Evolutionary conservation across 92 coral and sea anemone genomes (phyloP).

Genomic region (Zoanthus solanderi): DNA sequence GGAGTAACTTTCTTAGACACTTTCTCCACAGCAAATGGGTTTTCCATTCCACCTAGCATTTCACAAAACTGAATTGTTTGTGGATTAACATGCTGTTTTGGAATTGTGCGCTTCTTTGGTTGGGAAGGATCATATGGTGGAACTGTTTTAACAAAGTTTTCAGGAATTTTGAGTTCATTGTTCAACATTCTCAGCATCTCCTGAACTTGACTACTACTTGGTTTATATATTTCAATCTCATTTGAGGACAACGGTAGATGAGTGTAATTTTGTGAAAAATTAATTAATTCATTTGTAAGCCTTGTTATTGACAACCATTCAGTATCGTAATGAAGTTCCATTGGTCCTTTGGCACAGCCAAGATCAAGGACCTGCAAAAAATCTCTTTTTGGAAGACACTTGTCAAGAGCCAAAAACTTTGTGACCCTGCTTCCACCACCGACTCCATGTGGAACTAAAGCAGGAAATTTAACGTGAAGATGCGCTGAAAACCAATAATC

Average conservation of each 20-base stretch:
- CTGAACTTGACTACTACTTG: slow-evolving; percentile 63
- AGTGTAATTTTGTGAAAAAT: slow-evolving; percentile 61
- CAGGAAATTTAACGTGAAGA: slow-evolving; percentile 94
- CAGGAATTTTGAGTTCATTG: slow-evolving; percentile 70
- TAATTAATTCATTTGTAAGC: slow-evolving; percentile 77
- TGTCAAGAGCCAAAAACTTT: slow-evolving; percentile 94
- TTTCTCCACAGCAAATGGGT: slow-evolving; percentile 65
- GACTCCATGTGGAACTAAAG: slow-evolving; percentile 72
- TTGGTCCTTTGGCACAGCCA: slow-evolving; percentile 80
- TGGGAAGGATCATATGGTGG: slow-evolving; percentile 72
- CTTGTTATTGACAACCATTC: slow-evolving; percentile 93
- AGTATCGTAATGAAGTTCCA: slow-evolving; percentile 84
- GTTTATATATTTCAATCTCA: slow-evolving; percentile 69
- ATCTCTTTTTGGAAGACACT: slow-evolving; percentile 92
- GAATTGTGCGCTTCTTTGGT: slow-evolving; percentile 62
- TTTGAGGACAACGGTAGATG: slow-evolving; percentile 68
- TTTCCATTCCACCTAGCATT: slow-evolving; percentile 76
- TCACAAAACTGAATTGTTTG: slow-evolving; percentile 85
- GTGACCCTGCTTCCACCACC: slow-evolving; percentile 62
- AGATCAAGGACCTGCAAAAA: slow-evolving; percentile 89
- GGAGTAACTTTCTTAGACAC: slow-evolving; percentile 38
- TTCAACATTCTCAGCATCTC: slow-evolving; percentile 69
- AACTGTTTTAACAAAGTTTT: slow-evolving; percentile 78
- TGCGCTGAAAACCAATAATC: slow-evolving; percentile 96
- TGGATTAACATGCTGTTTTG: slow-evolving; percentile 67